Evolutionary conservation across 2,113 vertebrate genomes (phyloP), one percentile per base, ranked within the genome.

Genomic region (Bubo bubo): DNA sequence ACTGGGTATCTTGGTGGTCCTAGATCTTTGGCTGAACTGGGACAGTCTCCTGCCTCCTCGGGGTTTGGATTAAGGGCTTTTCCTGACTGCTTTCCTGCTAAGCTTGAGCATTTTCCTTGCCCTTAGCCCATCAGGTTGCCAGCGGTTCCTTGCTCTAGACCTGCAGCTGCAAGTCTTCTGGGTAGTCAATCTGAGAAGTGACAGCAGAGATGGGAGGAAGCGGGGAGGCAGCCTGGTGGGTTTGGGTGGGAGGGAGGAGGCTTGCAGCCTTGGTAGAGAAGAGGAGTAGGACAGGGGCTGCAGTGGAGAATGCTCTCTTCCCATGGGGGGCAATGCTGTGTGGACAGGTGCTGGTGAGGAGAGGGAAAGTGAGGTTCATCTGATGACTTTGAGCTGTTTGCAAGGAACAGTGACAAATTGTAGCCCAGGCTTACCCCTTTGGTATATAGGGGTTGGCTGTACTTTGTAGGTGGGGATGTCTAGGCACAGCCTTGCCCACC

Each of bases 51-150:
- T 89, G 71, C 49, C 45, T 89, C 77, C 7, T 7, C 1, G 1
- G 15, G 53, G 58, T 76, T 56, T 93, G 91, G 86, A 87, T 95
- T 94, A 81, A 93, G 74, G 66, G 75, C 60, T 76, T 90, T 91
- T 56, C 49, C 32, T 35, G 0, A 3, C 62, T 85, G 68, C 90
- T 87, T 94, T 95, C 49, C n/a, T 66, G 63, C 49, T 84, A 77
- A 72, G 64, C 62, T 62, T 52, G 79, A 59, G 71, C 27, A 3
- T 82, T 90, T 94, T 81, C 37, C 39, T 56, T 2, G 4, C 70
- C 71, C 50, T 73, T 34, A 88, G 26, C 67, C 89, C 28, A 4
- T 62, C 26, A n/a, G 50, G n/a, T 94, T 84, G 82, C 72, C 82
- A 74, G 84, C 0, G 1, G 71, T 76, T 93, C 22, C 53, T 95